A percentile compares a stretch with the other conserved stretches of the same genome.
These are phyloP conservation scores for Sciaenops ocellatus DNA, from an alignment of 2,797 vertebrate species.

Conservation along the genomic window DNA sequence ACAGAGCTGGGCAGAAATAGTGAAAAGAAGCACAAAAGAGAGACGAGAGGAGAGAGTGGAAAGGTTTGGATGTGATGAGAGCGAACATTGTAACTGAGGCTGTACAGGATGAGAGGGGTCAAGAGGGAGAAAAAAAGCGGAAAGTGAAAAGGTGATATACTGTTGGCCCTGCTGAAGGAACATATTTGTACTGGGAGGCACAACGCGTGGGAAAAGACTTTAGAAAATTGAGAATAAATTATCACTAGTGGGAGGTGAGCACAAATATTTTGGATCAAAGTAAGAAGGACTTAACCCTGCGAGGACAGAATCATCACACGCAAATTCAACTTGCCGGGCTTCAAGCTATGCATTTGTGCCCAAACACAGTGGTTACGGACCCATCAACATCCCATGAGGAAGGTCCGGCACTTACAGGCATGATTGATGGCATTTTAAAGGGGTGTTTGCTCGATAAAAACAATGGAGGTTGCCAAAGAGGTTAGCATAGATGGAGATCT, in stretches of 20 bases:
- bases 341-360: too few species aligned
- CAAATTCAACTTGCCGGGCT: too few species aligned
- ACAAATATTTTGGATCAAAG: conserved; percentile 44
- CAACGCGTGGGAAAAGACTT: conserved; percentile 65
- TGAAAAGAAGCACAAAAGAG: conserved; percentile 47
- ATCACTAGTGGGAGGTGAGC: conserved; percentile 33
- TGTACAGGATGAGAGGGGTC: conserved; percentile 52
- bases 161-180: conserved; percentile 39
- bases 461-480: too few species aligned
- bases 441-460: too few species aligned
- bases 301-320: too few species aligned
- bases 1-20: conserved; percentile 44
- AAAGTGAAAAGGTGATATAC: conserved; percentile 64
- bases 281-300: conserved; percentile 1
- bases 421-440: too few species aligned
- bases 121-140: conserved; percentile 55
- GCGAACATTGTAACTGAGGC: conserved; percentile 69
- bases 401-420: too few species aligned
- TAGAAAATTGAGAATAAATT: conserved; percentile 41
- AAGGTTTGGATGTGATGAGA: conserved; percentile 70
- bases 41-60: conserved; percentile 50
- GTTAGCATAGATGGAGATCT: too few species aligned
- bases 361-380: too few species aligned
- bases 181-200: conserved; percentile 57
- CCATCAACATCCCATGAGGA: too few species aligned